phyloP scores from a whole-genome alignment of 2,113 vertebrate genomes.

The Mustela nigripes region DNA sequence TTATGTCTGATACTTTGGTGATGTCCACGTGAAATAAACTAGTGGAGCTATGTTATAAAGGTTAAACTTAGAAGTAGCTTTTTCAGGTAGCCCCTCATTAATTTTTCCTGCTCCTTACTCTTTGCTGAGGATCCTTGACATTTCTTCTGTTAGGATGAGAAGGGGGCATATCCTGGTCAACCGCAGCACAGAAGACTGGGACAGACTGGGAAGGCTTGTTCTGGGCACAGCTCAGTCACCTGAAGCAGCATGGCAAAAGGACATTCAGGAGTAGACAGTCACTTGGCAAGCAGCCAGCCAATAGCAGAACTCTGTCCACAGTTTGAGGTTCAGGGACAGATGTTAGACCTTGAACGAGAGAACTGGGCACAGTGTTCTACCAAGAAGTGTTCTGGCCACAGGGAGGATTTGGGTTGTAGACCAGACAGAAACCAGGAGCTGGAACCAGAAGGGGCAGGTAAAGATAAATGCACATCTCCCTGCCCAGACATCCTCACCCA shows the following conservation, averaged over 20 bases:
- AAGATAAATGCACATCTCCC: neutral
- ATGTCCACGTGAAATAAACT: neutral
- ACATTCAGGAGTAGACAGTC: neutral
- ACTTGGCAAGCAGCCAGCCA: neutral
- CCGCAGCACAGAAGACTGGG: neutral
- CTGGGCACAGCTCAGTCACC: neutral
- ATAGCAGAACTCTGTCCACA: neutral
- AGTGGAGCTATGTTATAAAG: neutral
- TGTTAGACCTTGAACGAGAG: neutral
- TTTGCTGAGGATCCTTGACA: neutral
- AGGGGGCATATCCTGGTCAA: neutral
- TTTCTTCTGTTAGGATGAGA: neutral
- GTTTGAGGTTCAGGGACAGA: conserved; percentile 13
- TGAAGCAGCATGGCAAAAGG: neutral
- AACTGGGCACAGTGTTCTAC: neutral
- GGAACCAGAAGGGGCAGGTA: neutral
- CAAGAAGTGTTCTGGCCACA: neutral
- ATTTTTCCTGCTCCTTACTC: neutral
- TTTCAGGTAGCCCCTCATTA: neutral
- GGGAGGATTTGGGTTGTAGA: neutral
- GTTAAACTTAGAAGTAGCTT: neutral
- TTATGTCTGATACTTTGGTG: neutral
- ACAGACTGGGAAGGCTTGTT: neutral
- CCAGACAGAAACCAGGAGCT: neutral
- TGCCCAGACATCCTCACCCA: neutral